Evolutionary conservation across 1,140 invertebrate species (phyloP), one percentile per base, ranked within the genome.

Genomic region (Achroia grisella): DNA sequence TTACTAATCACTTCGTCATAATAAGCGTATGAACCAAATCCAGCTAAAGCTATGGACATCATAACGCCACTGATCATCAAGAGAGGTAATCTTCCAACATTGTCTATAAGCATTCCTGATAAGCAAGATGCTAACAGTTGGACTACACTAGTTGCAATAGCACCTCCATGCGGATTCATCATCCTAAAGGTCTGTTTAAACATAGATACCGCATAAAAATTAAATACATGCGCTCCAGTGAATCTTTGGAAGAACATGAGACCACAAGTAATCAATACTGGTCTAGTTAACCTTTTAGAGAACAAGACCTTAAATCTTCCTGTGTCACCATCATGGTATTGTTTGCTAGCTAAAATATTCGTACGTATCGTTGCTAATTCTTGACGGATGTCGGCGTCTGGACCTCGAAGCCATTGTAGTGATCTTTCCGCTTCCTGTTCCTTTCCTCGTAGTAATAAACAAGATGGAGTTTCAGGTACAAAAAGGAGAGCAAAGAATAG

Each of bases 161-260:
- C 93, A 1, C 92, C 93, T 23, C 90, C 89, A 57, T 95, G 93
- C n/a, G 93, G 93, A 72, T 93, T 93, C 80, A 94, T 92, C 6
- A 89, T 91, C 32, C 90, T 90, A 47, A 94, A 90, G 0, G 92
- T 93, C 74, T 94, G 90, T 39, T 90, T 89, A 62, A 95, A 94
- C 62, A 94, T 93, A 31, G 91, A 89, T 1, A 94, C 93, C 10
- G 93, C 93, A 73, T 95, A 95, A 69, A 93, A 94, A 74, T 90
- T 93, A 75, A 95, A 95, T 10, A 93, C 90, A 56, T 94, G 93
- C 9, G 93, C 92, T 8, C 93, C 94, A 41, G 92, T 93, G 61
- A 95, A 95, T 42, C 92, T 87, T 61, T 94, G 93, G 75, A 95
- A 95, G 77, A 95, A 92, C 93, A 95, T 95, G 34, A 95, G 79